Evolutionary conservation across 2,797 vertebrate species (phyloP).

Genomic region (Chiroxiphia lanceolata): DNA sequence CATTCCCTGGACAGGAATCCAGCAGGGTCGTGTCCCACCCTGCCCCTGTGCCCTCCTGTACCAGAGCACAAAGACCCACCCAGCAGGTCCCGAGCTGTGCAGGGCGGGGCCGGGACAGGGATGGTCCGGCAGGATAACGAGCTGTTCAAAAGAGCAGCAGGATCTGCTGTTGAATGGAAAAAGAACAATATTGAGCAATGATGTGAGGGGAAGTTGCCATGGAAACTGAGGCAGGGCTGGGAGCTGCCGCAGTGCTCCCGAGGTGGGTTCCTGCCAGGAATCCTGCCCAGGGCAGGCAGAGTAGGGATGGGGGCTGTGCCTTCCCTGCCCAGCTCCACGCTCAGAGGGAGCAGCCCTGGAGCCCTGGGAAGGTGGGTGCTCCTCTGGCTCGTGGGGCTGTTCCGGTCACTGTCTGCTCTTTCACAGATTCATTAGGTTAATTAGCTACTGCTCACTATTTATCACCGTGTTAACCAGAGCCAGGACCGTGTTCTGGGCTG

Average conservation of each 20-base stretch:
- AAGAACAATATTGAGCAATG: background rate
- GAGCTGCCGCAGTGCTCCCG: background rate
- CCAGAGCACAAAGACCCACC: rapidly evolving
- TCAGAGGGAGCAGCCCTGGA: background rate
- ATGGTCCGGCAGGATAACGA: rapidly evolving
- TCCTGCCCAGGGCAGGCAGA: background rate
- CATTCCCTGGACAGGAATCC: background rate
- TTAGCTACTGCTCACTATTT: background rate
- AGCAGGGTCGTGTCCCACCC: background rate
- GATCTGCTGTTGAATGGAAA: background rate
- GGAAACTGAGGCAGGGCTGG: background rate
- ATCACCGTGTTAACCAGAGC: background rate
- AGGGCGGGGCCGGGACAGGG: background rate
- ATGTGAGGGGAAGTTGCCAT: background rate
- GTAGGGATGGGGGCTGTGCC: background rate
- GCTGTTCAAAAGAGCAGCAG: background rate
- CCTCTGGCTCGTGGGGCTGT: background rate
- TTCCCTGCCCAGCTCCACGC: rapidly evolving
- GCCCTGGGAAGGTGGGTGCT: background rate
- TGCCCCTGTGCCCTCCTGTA: background rate
- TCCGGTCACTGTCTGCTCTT: background rate
- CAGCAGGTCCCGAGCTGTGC: no score
- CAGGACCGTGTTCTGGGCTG: background rate
- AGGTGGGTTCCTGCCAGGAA: rapidly evolving
- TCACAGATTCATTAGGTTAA: background rate